Evolutionary conservation across 2,888 invertebrate species (phyloP), one percentile per base, ranked within the genome.

Genomic region (Allacma fusca): DNA sequence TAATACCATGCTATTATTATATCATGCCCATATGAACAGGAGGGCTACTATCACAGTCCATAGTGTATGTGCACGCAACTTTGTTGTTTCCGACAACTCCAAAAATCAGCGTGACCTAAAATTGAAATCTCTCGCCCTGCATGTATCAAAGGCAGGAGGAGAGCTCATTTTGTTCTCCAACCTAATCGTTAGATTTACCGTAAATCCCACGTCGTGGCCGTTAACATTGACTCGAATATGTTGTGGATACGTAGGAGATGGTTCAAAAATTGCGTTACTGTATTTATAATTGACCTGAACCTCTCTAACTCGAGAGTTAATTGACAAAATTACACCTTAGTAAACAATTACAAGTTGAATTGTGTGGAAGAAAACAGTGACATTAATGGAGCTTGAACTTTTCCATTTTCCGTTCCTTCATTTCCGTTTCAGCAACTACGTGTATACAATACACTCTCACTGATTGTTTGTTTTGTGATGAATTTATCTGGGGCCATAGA

Each of bases 341-440:
- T 16, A 50, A 50, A 16, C 50, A 12, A 50, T 5, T 50, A 50
- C 50, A 50, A 13, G 50, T 50, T 50, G 19, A 50, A 50, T 50
- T 50, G 19, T 16, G 50, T 50, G 50, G 7, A 50, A 50, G 50
- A 50, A 50, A 50, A 12, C 16, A 16, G n/a, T 16, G 50, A 50
- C 50, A 50, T 50, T 50, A 50, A 50, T 50, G 16, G 50, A 50
- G 50, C 50, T 50, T 50, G 50, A 50, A 50, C 50, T 50, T 50
- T 50, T 50, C 50, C 4, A 50, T 50, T 50, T 19, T 50, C 50
- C 2, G 5, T 9, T 34, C 2, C 16, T 50, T 50, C 50, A 50
- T 50, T 50, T 50, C 50, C 50, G 50, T 50, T 50, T 13, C 1
- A 50, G 50, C 40, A 40, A 5, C 40, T 9, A 9, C 5, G 5